Evolutionary conservation across 1,140 invertebrate species (phyloP).

Genomic region (Adoxophyes honmai): DNA sequence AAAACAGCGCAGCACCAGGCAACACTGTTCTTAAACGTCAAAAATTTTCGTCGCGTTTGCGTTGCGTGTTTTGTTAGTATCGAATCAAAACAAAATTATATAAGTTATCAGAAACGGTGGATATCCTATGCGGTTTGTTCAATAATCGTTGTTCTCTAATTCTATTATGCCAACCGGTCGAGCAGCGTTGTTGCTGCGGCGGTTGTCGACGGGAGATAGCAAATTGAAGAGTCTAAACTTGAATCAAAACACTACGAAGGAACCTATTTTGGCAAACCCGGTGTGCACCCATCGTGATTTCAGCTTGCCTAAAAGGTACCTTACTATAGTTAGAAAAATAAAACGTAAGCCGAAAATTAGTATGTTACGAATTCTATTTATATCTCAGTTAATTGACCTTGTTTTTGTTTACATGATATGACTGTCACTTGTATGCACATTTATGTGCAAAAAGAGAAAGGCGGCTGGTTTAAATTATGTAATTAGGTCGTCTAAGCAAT

Average conservation of each 20-base stretch:
- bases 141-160: conserved; percentile 15
- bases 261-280: conserved; percentile 41
- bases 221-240: conserved; percentile 63
- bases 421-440: not conserved
- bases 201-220: conserved; percentile 64
- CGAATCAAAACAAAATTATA: conserved; percentile 13
- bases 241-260: conserved; percentile 53
- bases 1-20: not conserved
- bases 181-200: conserved; percentile 58
- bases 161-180: conserved; percentile 70
- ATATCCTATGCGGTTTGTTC: conserved; percentile 1
- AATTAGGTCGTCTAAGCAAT: conserved; percentile 16
- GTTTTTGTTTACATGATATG: conserved; percentile 39
- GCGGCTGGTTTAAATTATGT: conserved; percentile 19
- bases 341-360: too few species aligned
- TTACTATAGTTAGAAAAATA: conserved; percentile 4
- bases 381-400: conserved; percentile 42
- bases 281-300: conserved; percentile 57
- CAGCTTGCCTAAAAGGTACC: conserved; percentile 53
- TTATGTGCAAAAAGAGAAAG: conserved; percentile 23
- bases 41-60: not conserved
- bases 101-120: not conserved
- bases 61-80: not conserved
- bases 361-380: too few species aligned
- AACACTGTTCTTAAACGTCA: not conserved